Base-by-base conservation (phyloP, 2,113 vertebrate species). In the Daphoenositta chrysoptera region DNA sequence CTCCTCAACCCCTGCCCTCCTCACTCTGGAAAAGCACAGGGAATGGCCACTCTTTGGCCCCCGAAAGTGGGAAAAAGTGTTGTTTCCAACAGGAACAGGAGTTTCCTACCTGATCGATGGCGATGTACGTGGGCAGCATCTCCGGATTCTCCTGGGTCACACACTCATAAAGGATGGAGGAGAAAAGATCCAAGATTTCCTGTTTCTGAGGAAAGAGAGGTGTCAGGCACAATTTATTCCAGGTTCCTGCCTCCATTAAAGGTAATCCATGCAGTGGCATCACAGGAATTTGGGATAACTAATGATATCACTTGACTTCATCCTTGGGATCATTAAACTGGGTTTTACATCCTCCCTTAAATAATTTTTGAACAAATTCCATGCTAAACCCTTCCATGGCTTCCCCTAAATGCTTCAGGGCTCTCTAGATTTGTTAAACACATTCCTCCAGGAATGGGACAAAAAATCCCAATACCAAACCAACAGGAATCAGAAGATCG, bases 91-190 rank as follows among this genome's bases (percentile, higher is more conserved):
- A 66, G 23, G 44, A 58, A 7, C 9, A 4, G n/a, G 58, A 1
- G 6, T 21, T 40, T 75, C 54, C 90, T 39, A 99, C 99, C 99
- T 99, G 99, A 89, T 99, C 99, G 27, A 99, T 99, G 5, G 99
- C 99, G 10, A 99, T 99, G 92, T 99, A 99, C 0, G 99, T 99
- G 76, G 99, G 99, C 93, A 99, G 97, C 99, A 99, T 99, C 97
- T 99, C 99, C 1, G 99, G 99, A 73, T 99, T 99, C 96, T 99
- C 99, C 94, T 99, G 99, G 22, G 98, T 99, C 77, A 99, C 99
- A 24, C 99, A 99, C 89, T 99, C 99, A 2, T 99, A 99, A 10
- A 99, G 98, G 89, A 99, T 99, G 4, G 99, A 99, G 22, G 99
- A 99, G 96, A 99, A 99, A 57, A 99, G 97, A 71, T 98, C 98